Base-by-base conservation (phyloP, 2,888 invertebrate species). In the Drosophila mulleri region DNA sequence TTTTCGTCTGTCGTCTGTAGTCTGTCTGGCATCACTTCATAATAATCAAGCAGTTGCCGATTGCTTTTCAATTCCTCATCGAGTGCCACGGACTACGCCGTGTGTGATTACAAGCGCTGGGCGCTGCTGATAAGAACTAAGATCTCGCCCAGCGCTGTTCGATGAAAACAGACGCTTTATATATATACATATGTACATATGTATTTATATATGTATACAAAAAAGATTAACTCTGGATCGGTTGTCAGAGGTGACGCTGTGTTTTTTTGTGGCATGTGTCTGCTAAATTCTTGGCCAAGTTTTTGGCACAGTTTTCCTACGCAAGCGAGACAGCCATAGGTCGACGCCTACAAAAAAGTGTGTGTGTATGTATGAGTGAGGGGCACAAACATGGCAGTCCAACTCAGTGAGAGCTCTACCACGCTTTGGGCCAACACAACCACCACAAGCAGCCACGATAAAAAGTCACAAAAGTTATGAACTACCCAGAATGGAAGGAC, bases 311-410 rank as follows among this genome's bases (percentile, higher is more conserved):
- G 64, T 80, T 83, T 79, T 74, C n/a, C 1, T 20, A 16, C 11
- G 76, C 45, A 26, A 76, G 52, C 23, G 77, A 71, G 76, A 71
- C 45, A 37, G 56, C 11, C 23, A 52, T 35, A 73, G n/a, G 75
- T 63, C 53, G 39, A 83, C 85, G 82, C 83, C 83, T 88, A 82
- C 82, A 72, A 68, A 39, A 14, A 18, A 18, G 48, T 9, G 26
- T 26, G 12, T 53, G 69, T 64, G 71, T 48, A 67, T 61, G 70
- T 57, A 66, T 64, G 71, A 58, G 69, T 35, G 20, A 20, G 16
- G 32, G 37, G 71, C 66, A 78, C 87, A 83, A 83, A 86, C 66
- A 83, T 83, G 83, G 83, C 83, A 85, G 83, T 80, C 85, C 37
- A 65, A 65, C 57, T 42, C 48, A n/a, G 32, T 7, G 32, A 32